Base-by-base conservation (phyloP, 2,113 vertebrate genomes). In the Callipepla californica region DNA sequence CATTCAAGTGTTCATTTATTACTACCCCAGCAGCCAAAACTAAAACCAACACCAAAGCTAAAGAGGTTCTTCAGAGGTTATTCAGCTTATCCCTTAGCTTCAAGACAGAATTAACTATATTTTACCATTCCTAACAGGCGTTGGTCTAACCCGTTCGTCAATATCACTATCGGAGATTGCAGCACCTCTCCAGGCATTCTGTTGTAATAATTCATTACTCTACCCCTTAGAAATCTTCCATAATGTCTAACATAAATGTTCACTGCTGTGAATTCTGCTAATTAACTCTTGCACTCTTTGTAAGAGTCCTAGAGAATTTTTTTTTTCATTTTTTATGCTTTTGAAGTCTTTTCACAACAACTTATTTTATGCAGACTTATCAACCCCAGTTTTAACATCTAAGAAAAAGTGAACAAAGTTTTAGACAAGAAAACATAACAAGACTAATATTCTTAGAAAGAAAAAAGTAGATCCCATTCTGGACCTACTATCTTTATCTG, bases 401-500 rank as follows among this genome's bases (percentile, higher is more conserved):
- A 77, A 51, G 47, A 92, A 89, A 62, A 80, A 69, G 6, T 5
- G 9, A 84, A 85, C 51, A 45, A 66, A 51, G 63, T 63, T 77
- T 69, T 59, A 90, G 73, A n/a, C 78, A 96, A 96, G 40, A 94
- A 96, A 96, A 72, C 73, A 90, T 17, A 91, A 65, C 68, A 83
- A 85, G 51, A 96, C 76, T 36, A 80, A 77, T 84, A 67, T 75
- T 90, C 91, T 95, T 96, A 96, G 81, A 70, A 94, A 94, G 92
- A 62, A 95, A 92, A 90, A 61, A 62, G 93, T 80, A 96, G 96
- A 94, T 94, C 95, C 85, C 20, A 62, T 72, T 80, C 91, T 83
- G 94, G 94, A 94, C 73, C 96, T 93, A 92, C 94, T 59, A 90
- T 75, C 77, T 96, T 96, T 95, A 93, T 94, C 89, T 94, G 90